Percentiles rank a stretch among this genome's conserved stretches.
Evolutionary conservation across 2,888 invertebrate genomes (phyloP).

Genomic region (Epinotia demarniana): DNA sequence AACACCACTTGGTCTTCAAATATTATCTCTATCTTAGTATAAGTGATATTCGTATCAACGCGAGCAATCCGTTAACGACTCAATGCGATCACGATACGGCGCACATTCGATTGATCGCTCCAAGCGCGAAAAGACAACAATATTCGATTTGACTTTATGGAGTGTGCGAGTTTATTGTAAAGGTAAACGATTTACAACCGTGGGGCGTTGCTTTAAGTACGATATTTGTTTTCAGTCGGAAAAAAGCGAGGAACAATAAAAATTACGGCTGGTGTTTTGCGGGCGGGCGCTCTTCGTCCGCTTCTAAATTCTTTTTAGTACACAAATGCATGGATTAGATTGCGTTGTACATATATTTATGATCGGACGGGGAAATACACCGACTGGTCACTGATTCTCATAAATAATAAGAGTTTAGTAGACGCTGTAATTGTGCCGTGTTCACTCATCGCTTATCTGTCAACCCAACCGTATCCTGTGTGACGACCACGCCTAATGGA

Average conservation of each 20-base stretch:
- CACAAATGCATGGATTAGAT: constrained; percentile 56
- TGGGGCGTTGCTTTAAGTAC: constrained; percentile 66
- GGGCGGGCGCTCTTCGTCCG: constrained; percentile 73
- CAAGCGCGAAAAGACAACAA: constrained; percentile 70
- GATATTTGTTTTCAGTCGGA: constrained; percentile 62
- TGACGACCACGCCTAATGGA: constrained; percentile 7
- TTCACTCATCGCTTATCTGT: constrained; percentile 6
- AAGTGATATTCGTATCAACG: constrained; percentile 70
- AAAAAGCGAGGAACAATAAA: constrained; percentile 71
- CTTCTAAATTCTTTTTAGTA: constrained; percentile 72
- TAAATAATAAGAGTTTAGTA: constrained; percentile 34
- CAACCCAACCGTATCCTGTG: constrained; percentile 2
- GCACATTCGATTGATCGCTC: constrained; percentile 69
- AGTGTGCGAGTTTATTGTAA: constrained; percentile 60
- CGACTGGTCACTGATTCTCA: constrained; percentile 34
- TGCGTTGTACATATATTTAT: constrained; percentile 29
- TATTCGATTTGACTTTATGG: constrained; percentile 71
- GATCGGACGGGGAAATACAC: constrained; percentile 31
- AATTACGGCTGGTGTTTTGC: constrained; percentile 76
- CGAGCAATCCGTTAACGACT: constrained; percentile 72
- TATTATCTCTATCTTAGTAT: constrained; percentile 62
- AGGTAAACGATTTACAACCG: constrained; percentile 67
- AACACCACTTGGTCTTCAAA: constrained; percentile 52
- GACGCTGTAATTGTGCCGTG: background rate
- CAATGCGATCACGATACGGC: constrained; percentile 71